phyloP scores from a whole-genome alignment of 1,140 invertebrate species.

The Seison nebaliae region DNA sequence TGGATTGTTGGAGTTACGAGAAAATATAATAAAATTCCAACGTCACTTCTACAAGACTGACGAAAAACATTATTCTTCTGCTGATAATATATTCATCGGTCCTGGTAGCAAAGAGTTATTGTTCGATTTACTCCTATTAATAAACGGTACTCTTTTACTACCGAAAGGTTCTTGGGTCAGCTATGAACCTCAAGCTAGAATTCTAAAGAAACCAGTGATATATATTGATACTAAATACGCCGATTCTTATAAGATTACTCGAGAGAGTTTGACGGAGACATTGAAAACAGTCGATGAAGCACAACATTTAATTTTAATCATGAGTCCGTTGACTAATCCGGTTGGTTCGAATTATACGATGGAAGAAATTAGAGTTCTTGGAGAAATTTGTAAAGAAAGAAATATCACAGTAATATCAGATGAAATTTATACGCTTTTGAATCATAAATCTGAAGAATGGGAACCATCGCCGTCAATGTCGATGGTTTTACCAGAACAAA shows the following conservation, averaged over 20 bases:
- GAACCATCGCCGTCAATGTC: constrained; percentile 18
- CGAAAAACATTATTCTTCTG: too few relatives aligned
- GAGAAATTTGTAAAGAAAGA: constrained; percentile 17
- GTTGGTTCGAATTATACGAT: background rate
- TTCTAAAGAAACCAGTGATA: background rate
- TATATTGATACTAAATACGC: background rate
- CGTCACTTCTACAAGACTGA: constrained; percentile 20
- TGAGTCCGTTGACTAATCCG: constrained; percentile 1
- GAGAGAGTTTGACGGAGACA: background rate
- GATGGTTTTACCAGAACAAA: constrained; percentile 26
- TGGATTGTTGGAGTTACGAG: constrained; percentile 16
- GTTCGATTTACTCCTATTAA: constrained; percentile 17
- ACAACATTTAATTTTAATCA: background rate
- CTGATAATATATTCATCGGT: constrained; percentile 20
- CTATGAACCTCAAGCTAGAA: background rate
- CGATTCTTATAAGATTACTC: background rate
- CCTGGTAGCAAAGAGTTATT: constrained; percentile 26
- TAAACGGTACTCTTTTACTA: background rate
- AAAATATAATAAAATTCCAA: constrained; percentile 5
- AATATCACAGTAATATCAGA: constrained; percentile 22
- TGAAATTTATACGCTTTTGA: constrained; percentile 23
- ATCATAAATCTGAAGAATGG: constrained; percentile 16
- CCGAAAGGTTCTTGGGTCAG: background rate
- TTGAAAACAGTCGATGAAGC: background rate
- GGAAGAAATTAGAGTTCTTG: constrained; percentile 2